These are phyloP conservation scores for Rhagonycha lutea DNA, from an alignment of 2,888 invertebrate species.

Conservation along the genomic window DNA sequence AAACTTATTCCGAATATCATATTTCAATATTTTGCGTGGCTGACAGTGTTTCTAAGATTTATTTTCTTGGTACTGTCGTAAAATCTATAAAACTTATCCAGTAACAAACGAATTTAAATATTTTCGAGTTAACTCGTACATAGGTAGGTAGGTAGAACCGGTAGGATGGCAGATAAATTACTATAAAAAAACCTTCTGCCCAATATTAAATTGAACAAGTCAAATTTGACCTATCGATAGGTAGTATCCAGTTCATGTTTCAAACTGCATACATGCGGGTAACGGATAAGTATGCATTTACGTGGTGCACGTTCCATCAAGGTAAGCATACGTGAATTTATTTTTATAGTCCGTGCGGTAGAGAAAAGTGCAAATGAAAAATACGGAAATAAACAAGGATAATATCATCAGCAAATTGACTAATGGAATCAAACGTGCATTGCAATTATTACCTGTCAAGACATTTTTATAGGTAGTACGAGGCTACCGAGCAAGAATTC, in stretches of 20 bases:
- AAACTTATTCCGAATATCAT: slow-evolving; percentile 51
- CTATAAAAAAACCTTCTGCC: neutral
- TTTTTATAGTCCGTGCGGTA: slow-evolving; percentile 32
- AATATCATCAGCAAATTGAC: slow-evolving; percentile 26
- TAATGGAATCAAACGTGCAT: slow-evolving; percentile 33
- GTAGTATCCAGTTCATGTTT: neutral
- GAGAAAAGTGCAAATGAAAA: slow-evolving; percentile 22
- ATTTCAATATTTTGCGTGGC: slow-evolving; percentile 50
- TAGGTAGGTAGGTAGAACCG: neutral
- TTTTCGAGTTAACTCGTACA: neutral
- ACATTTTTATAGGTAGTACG: slow-evolving; percentile 29
- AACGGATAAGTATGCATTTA: slow-evolving; percentile 8
- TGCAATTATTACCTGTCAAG: slow-evolving; percentile 26
- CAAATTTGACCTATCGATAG: neutral
- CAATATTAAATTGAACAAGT: neutral
- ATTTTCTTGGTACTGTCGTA: slow-evolving; percentile 22
- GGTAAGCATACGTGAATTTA: slow-evolving; percentile 37
- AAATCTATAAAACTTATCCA: neutral
- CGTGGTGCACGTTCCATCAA: slow-evolving; percentile 32
- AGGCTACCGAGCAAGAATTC: slow-evolving; percentile 11
- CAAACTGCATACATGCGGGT: neutral
- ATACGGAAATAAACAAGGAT: slow-evolving; percentile 29
- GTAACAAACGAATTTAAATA: neutral
- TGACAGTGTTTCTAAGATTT: slow-evolving; percentile 42
- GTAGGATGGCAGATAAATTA: neutral